Evolutionary conservation across 2,888 invertebrate species (phyloP), one percentile per base, ranked within the genome.

Genomic region (Xestia xanthographa): DNA sequence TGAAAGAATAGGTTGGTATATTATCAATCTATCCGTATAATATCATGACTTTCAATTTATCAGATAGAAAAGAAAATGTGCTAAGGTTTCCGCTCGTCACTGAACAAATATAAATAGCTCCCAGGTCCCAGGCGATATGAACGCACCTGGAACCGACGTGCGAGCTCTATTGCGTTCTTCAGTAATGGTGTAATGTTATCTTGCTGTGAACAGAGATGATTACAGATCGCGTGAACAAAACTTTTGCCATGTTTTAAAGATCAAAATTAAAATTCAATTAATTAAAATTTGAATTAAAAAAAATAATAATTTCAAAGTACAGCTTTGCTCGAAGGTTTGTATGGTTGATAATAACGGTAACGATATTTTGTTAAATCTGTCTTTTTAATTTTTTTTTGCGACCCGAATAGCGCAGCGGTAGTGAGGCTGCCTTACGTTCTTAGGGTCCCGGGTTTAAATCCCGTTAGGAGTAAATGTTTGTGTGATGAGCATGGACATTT

Each of bases 121-220:
- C 20, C 9, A 34, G 43, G 53, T 72, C 20, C 20, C 14, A 20
- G 34, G 43, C 6, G 53, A 72, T 72, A 48, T 41, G 29, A 41
- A 60, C 9, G 8, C 73, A 60, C 38, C 58, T 74, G 60, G 26
- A 74, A 38, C 14, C 20, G 75, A n/a, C 41, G n/a, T 48, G 12
- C 12, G 11, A 41, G n/a, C 20, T 74, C 14, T 41, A 60, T 41
- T 29, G 20, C 41, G 9, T 60, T 48, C 48, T 62, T 50, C 41
- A 74, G 58, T 41, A 74, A 75, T 48, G n/a, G 5, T 9, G 20
- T 75, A 60, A n/a, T 75, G 14, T n/a, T 75, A 17, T 4, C 29
- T 41, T 50, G 5, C 17, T 41, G 14, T n/a, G 34, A 14, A 22
- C 4, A 43, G n/a, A 56, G 4, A 34, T 43, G n/a, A 73, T 14